Percentiles rank a stretch among this genome's conserved stretches.
These are phyloP conservation scores for Harpagoxenus sublaevis DNA, from an alignment of 2,888 invertebrate genomes.

Conservation along the genomic window DNA sequence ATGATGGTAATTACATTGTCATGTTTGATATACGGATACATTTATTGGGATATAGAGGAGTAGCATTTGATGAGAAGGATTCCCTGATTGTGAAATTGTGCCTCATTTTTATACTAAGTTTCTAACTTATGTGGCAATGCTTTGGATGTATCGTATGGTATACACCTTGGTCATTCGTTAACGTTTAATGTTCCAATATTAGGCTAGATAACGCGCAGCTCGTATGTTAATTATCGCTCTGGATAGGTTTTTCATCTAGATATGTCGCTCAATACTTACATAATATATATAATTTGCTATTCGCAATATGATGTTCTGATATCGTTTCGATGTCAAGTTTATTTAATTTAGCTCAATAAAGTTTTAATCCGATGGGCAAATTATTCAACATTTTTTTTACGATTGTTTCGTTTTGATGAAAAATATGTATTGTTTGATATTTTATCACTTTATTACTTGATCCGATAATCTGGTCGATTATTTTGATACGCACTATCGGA, in stretches of 20 bases:
- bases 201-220: no score
- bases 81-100: no score
- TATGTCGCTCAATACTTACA: constrained; percentile 81
- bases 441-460: constrained; percentile 8
- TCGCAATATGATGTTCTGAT: not conserved
- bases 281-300: not conserved
- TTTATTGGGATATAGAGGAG: constrained; percentile 84
- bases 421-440: not conserved
- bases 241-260: no score
- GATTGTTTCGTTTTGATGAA: not conserved
- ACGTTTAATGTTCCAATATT: no score
- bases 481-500: not conserved
- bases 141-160: no score
- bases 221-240: no score
- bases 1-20: constrained; percentile 81
- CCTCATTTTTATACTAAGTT: no score
- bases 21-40: constrained; percentile 84
- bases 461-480: not conserved
- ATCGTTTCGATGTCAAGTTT: not conserved
- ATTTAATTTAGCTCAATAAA: constrained; percentile 4
- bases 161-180: no score
- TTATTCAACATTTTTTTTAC: constrained; percentile 11
- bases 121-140: no score
- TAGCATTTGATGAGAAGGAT: no score
- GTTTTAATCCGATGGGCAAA: not conserved